Percentiles rank a stretch among this genome's conserved stretches.
Conservation (phyloP, 1,140 invertebrate genomes). For the Cryptotermes secundus region DNA sequence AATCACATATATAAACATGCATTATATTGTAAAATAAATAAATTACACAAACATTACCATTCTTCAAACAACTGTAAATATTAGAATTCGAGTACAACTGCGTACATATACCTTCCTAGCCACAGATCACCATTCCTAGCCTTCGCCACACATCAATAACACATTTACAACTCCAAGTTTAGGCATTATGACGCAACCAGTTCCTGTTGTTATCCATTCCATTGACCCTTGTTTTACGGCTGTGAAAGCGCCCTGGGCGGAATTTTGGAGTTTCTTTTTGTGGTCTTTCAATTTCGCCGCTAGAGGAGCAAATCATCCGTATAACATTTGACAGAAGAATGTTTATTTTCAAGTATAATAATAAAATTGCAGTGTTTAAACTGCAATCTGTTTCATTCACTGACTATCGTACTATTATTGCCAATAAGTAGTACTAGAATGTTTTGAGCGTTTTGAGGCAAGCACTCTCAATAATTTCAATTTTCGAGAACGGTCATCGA, state of each 20-base stretch:
- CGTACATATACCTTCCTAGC: neutral
- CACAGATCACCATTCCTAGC: too few relatives aligned
- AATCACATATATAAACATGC: neutral
- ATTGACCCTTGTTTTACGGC: conserved; percentile 22
- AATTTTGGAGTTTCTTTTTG: neutral
- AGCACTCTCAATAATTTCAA: too few relatives aligned
- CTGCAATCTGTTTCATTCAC: neutral
- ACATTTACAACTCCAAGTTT: conserved; percentile 4
- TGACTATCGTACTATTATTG: neutral
- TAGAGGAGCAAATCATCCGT: neutral
- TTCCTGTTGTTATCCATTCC: conserved; percentile 25
- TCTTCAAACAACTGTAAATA: neutral
- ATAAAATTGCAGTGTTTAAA: conserved; percentile 21
- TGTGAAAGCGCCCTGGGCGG: conserved; percentile 25
- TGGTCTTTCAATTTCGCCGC: neutral
- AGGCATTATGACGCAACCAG: conserved; percentile 27
- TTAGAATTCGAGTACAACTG: neutral
- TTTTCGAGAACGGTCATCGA: too few relatives aligned
- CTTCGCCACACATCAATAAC: neutral
- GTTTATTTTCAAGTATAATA: neutral
- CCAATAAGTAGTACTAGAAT: neutral
- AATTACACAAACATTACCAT: conserved; percentile 1
- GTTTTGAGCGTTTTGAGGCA: too few relatives aligned
- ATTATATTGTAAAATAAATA: neutral
- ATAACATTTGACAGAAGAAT: neutral